Conservation (phyloP, 2,888 invertebrate genomes). For the Andrena bucephala region DNA sequence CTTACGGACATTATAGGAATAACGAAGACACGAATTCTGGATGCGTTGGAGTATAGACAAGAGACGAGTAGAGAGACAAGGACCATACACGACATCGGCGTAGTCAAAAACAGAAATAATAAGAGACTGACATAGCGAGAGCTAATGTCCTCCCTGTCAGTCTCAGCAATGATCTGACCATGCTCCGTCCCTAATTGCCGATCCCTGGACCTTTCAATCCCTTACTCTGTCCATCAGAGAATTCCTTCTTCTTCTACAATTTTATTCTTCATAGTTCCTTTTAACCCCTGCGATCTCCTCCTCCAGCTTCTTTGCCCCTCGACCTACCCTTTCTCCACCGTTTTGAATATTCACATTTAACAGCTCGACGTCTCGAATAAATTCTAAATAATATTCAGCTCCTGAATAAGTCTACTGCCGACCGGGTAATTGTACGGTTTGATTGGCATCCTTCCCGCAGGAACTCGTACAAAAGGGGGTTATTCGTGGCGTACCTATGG, state of each 20-base stretch:
- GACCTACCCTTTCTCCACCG: too few species aligned
- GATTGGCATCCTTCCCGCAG: conserved; percentile 29
- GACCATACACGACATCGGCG: too few species aligned
- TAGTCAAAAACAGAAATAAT: too few species aligned
- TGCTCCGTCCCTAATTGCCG: background rate
- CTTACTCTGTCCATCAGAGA: background rate
- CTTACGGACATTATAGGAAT: too few species aligned
- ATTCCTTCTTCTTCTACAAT: background rate
- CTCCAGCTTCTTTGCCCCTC: too few species aligned
- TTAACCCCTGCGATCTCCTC: too few species aligned
- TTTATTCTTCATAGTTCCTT: background rate
- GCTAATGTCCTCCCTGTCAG: background rate
- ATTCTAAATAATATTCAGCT: background rate
- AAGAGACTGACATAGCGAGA: too few species aligned
- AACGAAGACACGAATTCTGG: too few species aligned
- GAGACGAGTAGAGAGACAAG: too few species aligned
- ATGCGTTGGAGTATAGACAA: too few species aligned
- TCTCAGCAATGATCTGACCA: background rate
- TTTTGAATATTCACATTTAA: background rate
- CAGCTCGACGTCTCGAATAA: background rate
- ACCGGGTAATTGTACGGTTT: conserved; percentile 7
- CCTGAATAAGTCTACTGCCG: background rate
- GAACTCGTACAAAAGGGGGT: conserved; percentile 17
- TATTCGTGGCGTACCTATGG: background rate
- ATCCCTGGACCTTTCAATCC: background rate